These are phyloP conservation scores for Chymomyza procnemis DNA, from an alignment of 2,888 invertebrate genomes.

Conservation along the genomic window DNA sequence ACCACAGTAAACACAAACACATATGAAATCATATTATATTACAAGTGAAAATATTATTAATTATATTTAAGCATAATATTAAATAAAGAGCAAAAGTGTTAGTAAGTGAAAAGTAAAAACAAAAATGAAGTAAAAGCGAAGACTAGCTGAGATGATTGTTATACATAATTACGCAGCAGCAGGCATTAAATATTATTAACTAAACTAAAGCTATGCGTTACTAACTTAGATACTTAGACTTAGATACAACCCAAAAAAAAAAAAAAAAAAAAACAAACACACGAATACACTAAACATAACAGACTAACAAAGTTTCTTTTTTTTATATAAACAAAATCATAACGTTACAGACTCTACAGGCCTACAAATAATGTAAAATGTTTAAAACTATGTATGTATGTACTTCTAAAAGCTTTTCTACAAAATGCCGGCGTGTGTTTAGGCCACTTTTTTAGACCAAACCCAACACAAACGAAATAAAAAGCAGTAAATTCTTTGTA, in stretches of 20 bases:
- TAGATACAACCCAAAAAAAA: background rate
- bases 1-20: slow-evolving; percentile 1
- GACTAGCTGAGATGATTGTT: background rate
- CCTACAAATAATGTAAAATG: background rate
- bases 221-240: slow-evolving; percentile 11
- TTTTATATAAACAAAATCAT: background rate
- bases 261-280: slow-evolving; percentile 1
- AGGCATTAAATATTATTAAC: background rate
- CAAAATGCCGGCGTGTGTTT: background rate
- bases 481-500: slow-evolving; percentile 4
- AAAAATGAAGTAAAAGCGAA: slow-evolving; percentile 27
- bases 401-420: background rate
- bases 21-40: slow-evolving; percentile 58
- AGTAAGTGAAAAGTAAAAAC: slow-evolving; percentile 44
- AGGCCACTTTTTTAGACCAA: slow-evolving; percentile 1
- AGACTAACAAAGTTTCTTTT: background rate
- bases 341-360: too few relatives aligned
- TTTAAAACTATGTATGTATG: background rate
- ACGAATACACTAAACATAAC: slow-evolving; percentile 1
- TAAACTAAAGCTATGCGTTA: slow-evolving; percentile 11
- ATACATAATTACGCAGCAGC: background rate
- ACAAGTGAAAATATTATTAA: slow-evolving; percentile 42
- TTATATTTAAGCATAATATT: slow-evolving; percentile 42
- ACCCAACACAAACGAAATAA: background rate
- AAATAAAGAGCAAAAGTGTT: slow-evolving; percentile 59